Conservation (phyloP, 1,140 invertebrate species). For the Drosophila triauraria region DNA sequence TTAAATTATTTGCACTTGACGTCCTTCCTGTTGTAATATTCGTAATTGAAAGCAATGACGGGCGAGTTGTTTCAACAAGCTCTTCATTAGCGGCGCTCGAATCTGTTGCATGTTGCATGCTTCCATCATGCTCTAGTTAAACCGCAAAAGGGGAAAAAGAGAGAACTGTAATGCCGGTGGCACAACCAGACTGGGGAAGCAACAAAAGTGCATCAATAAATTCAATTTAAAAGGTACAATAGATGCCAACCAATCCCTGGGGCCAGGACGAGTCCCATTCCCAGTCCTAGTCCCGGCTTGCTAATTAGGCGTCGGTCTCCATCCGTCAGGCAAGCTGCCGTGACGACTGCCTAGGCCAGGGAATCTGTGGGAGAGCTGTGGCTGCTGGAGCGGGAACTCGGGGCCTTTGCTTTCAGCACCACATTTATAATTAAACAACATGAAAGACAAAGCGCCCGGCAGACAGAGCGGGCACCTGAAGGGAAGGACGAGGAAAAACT, state of each 20-base stretch:
- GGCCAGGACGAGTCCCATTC: constrained; percentile 33
- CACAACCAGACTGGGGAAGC: constrained; percentile 39
- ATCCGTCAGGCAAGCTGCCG: constrained; percentile 61
- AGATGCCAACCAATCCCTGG: constrained; percentile 38
- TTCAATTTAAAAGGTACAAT: constrained; percentile 66
- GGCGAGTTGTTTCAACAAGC: constrained; percentile 42
- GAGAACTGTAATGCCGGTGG: constrained; percentile 13
- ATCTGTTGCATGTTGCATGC: constrained; percentile 45
- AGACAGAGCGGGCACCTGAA: constrained; percentile 14
- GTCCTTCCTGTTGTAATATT: constrained; percentile 34
- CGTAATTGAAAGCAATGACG: constrained; percentile 45
- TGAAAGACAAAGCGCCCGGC: constrained; percentile 74
- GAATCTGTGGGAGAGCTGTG: not conserved
- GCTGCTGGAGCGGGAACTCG: not conserved
- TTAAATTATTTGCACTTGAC: constrained; percentile 38
- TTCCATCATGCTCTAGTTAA: constrained; percentile 45
- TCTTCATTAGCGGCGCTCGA: constrained; percentile 24
- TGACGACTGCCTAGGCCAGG: constrained; percentile 18
- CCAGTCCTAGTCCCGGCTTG: constrained; percentile 41
- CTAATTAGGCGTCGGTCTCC: constrained; percentile 77
- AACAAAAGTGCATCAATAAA: constrained; percentile 77
- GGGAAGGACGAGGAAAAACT: not conserved
- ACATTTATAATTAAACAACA: constrained; percentile 84
- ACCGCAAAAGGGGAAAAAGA: not conserved
- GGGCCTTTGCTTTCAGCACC: constrained; percentile 69